Base-by-base conservation (phyloP, 1,140 invertebrate species). In the Steinernema feltiae region DNA sequence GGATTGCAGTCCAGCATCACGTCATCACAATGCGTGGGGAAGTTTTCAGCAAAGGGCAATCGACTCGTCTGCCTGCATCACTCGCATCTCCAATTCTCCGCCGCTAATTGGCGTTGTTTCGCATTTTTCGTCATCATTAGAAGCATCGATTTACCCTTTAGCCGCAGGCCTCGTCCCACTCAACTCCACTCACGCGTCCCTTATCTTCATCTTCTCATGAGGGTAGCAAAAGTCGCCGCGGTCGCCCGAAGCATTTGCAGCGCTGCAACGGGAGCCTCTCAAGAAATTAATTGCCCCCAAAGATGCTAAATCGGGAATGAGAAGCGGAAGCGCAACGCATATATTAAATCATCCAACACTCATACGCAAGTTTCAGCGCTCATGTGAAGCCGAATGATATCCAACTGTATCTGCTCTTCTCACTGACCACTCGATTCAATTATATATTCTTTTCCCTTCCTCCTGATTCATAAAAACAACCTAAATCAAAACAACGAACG, bases 251-350 rank as follows among this genome's bases (percentile, higher is more conserved):
- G 53, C 53, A 27, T 27, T 63, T 63, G 53, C 53, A 63, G 24
- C 41, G 41, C 7, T 63, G 53, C 53, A 63, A 63, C 15, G 15
- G 53, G 24, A 3, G 3, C 53, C 24, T 21, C 24, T 18, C 7
- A 41, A 21, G 24, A 27, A 63, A 15, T 21, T 21, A 63, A 63
- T 63, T 63, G 12, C 53, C 12, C 53, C 7, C 53, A 63, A 63
- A 63, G 53, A 15, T 12, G 15, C 53, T 27, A 63, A 12, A 63
- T 63, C 53, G 41, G 41, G 41, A 46, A n/a, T 41, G 35, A 7
- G 35, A 41, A 41, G 35, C n/a, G n/a, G n/a, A n/a, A n/a, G n/a
- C n/a, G n/a, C n/a, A 63, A 63, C 53, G 53, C 53, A 63, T 27
- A 63, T n/a, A n/a, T 63, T 12, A 63, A 63, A 63, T 63, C 53